Base-by-base conservation (phyloP, 2,888 invertebrate species). In the Sinotaia quadrata region DNA sequence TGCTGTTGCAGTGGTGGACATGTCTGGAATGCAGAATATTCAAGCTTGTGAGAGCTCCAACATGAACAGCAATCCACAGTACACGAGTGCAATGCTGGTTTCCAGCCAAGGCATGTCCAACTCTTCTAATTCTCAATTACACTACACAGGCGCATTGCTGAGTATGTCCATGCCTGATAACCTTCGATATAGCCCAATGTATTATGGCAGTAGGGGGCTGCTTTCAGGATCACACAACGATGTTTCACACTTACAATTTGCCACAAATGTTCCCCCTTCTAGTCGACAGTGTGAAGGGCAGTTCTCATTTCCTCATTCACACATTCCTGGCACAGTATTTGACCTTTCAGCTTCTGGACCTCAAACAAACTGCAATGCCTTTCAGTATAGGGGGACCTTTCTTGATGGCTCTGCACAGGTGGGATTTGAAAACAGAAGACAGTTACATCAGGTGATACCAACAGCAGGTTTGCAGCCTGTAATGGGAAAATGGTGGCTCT, bases 131-230 rank as follows among this genome's bases (percentile, higher is more conserved):
- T 34, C 65, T 2, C n/a, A n/a, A n/a, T n/a, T n/a, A n/a, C 65
- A 65, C 33, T 65, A 65, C 37, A 24, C 44, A 10, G 65, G 65
- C 8, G n/a, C 54, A 5, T 41, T 65, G 37, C 56, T 65, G 31
- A 52, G 36, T 34, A 62, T 62, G 51, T 34, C 62, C n/a, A 41
- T 56, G 41, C 54, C 65, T 24, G 65, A 65, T 21, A 54, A n/a
- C 27, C 29, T 52, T 27, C 51, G 63, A 31, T 65, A 65, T 56
- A 65, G 56, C 31, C 37, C 56, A 18, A 44, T 56, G 2, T 56
- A 65, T 10, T 65, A 65, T 37, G 36, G 54, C 33, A 44, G 41
- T 33, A 34, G 56, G 44, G 33, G 54, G 33, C 52, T 65, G 31
- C 41, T n/a, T 41, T 18, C 7, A 18, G 44, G 54, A n/a, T 8